Evolutionary conservation across 1,140 invertebrate genomes (phyloP).

Genomic region (Tenebrio molitor): DNA sequence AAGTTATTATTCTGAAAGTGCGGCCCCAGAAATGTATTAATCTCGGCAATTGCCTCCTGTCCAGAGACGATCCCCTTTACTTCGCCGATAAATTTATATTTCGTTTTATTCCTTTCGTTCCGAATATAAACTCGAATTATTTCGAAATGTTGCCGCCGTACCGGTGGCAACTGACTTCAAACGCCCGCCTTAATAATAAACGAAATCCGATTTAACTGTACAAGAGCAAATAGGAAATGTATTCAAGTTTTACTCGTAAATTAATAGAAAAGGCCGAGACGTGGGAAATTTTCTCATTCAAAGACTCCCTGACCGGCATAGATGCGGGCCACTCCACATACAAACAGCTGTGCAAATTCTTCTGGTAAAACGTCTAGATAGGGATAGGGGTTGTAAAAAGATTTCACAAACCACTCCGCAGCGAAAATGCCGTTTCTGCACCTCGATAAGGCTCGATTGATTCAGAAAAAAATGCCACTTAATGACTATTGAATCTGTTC

Average conservation of each 20-base stretch:
- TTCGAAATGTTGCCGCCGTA: no score
- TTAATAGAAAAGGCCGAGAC: slow-evolving; percentile 14
- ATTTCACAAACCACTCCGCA: background rate
- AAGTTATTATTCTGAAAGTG: slow-evolving; percentile 48
- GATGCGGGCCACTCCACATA: slow-evolving; percentile 17
- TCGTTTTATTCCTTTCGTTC: no score
- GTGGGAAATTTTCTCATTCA: slow-evolving; percentile 4
- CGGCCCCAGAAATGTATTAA: slow-evolving; percentile 42
- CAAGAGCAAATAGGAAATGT: slow-evolving; percentile 12
- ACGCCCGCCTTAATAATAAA: background rate
- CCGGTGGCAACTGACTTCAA: slow-evolving; percentile 5
- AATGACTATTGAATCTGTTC: slow-evolving; percentile 8
- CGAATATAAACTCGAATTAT: no score
- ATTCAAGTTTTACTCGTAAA: slow-evolving; percentile 11
- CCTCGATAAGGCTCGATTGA: slow-evolving; percentile 9
- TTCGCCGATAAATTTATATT: no score
- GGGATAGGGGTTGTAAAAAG: slow-evolving; percentile 29
- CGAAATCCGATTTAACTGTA: background rate
- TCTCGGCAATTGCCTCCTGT: slow-evolving; percentile 40
- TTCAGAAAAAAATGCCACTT: slow-evolving; percentile 17
- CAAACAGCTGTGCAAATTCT: slow-evolving; percentile 36
- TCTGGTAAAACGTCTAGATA: slow-evolving; percentile 28
- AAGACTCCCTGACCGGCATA: slow-evolving; percentile 5
- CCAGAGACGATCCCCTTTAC: background rate
- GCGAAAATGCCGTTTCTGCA: slow-evolving; percentile 1